Base-by-base conservation (phyloP, 2,113 vertebrate genomes). In the Oriolus oriolus region DNA sequence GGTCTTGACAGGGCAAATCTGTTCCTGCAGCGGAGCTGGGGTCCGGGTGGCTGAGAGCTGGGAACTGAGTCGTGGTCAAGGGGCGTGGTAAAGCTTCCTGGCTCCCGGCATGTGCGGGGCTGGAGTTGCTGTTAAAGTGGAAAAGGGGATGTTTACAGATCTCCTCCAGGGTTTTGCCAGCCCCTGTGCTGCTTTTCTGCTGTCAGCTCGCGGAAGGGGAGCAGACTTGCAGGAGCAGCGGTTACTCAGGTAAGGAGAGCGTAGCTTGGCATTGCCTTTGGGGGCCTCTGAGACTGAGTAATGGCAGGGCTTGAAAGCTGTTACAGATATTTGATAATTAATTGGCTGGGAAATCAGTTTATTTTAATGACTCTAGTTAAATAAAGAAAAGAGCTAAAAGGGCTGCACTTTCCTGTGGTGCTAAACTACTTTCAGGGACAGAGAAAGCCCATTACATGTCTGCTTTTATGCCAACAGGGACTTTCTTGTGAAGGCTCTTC, bases 301-400 rank as follows among this genome's bases (percentile, higher is more conserved):
- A 89, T 95, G 92, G 78, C 37, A 93, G 65, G 41, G 68, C 80
- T 95, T 96, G 96, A 94, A 96, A 96, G 92, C 89, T 96, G 90
- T 90, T 97, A 94, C 92, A 95, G 93, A 90, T 96, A 97, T 96
- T 96, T 96, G 96, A 94, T 96, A 95, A 96, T 94, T 96, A 97
- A 95, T 93, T 94, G 76, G 73, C 82, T 96, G 84, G 79, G 93
- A 90, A 94, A 92, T 94, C 95, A 96, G 93, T 96, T 96, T 96
- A 95, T 87, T 93, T 87, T 95, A 97, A 97, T 4, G 37, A 94
- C 66, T 95, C 73, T 61, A 26, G 90, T 97, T 97, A 96, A 96
- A 96, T 97, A 97, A 96, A 96, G 90, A 87, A 86, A 77, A 91
- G 70, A 96, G 76, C 88, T 84, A 76, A 96, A 97, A 96, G 41